A percentile compares a stretch with the other conserved stretches of the same genome.
Evolutionary conservation across 2,797 vertebrate genomes (phyloP).

Genomic region (Pantherophis alleghaniensis): DNA sequence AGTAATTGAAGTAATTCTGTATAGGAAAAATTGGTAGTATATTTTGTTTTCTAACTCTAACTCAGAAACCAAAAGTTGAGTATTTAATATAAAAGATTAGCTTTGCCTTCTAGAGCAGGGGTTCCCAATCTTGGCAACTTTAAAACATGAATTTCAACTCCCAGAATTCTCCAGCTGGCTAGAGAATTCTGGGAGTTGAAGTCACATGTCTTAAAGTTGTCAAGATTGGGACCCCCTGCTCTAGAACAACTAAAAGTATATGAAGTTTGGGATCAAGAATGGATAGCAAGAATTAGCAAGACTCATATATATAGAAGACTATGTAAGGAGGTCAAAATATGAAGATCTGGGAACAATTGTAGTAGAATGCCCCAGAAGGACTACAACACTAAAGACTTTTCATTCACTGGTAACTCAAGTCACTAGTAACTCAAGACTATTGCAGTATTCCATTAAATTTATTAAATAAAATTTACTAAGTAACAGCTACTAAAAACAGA

Average conservation of each 20-base stretch:
- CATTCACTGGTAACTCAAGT: background rate
- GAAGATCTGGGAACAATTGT: background rate
- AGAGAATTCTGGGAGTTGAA: background rate
- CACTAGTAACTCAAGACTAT: background rate
- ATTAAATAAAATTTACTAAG: background rate
- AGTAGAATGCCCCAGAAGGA: background rate
- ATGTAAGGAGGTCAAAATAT: background rate
- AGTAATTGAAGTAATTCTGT: background rate
- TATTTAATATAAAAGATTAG: background rate
- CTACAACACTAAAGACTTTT: background rate
- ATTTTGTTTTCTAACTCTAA: background rate
- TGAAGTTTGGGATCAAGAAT: background rate
- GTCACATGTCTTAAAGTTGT: background rate
- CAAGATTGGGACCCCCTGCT: background rate
- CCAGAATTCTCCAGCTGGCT: background rate
- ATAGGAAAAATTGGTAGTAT: background rate
- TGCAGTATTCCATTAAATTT: background rate
- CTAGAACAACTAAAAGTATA: background rate
- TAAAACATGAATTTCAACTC: background rate
- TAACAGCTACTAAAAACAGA: background rate
- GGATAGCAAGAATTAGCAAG: background rate
- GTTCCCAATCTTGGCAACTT: background rate
- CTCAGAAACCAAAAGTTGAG: background rate
- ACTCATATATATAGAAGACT: background rate
- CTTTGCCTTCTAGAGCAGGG: background rate